phyloP scores from a whole-genome alignment of 2,797 vertebrate species.

The Sylvilagus floridanus region DNA sequence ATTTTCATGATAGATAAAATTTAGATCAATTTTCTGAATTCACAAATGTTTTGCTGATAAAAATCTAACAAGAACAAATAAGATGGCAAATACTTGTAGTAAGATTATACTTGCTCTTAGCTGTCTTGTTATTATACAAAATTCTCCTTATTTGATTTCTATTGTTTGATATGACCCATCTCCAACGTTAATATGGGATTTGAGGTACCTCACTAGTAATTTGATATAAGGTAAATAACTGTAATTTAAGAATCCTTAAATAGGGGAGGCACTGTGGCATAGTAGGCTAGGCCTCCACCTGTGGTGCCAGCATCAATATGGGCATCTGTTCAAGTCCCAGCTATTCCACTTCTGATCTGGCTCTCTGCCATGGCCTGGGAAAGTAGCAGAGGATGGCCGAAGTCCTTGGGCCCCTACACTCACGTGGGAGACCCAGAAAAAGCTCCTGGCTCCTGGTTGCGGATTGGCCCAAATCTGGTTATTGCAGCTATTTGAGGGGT shows the following conservation, averaged over 20 bases:
- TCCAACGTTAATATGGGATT: not conserved
- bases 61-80: not conserved
- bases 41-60: not conserved
- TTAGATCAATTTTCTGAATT: not conserved
- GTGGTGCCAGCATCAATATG: too few relatives aligned
- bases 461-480: too few relatives aligned
- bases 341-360: too few relatives aligned
- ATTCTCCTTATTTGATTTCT: not conserved
- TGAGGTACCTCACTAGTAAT: not conserved
- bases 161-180: not conserved
- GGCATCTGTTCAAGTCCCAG: too few relatives aligned
- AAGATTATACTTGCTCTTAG: not conserved
- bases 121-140: not conserved
- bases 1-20: not conserved
- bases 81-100: not conserved
- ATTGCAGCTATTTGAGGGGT: too few relatives aligned
- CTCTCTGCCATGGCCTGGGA: too few relatives aligned
- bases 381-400: too few relatives aligned
- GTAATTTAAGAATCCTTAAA: constrained; percentile 13
- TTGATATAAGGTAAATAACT: not conserved
- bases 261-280: not conserved
- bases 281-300: too few relatives aligned
- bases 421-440: too few relatives aligned
- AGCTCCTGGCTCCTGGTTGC: too few relatives aligned
- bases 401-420: too few relatives aligned